Evolutionary conservation across 1,140 invertebrate genomes (phyloP).

Genomic region (Condylostylus longicornis): DNA sequence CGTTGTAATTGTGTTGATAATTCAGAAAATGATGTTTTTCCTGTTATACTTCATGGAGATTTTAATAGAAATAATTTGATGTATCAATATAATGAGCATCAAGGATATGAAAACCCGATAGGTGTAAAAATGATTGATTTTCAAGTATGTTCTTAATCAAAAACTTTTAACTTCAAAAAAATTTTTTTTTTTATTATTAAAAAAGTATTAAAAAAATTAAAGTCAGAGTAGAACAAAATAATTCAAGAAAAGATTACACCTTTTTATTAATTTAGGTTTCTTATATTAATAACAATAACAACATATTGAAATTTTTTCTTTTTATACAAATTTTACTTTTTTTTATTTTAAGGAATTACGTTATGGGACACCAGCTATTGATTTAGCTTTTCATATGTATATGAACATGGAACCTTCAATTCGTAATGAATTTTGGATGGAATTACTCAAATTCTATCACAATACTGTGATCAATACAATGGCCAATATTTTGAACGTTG

Average conservation of each 20-base stretch:
- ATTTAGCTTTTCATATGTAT: slow-evolving; percentile 26
- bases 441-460: slow-evolving; percentile 9
- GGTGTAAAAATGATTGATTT: slow-evolving; percentile 26
- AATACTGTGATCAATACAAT: slow-evolving; percentile 4
- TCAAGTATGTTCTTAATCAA: slow-evolving; percentile 9
- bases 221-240: too few relatives aligned
- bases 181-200: background rate
- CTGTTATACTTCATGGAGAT: slow-evolving; percentile 25
- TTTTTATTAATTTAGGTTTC: too few relatives aligned
- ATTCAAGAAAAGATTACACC: too few relatives aligned
- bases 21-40: slow-evolving; percentile 14
- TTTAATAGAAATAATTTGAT: slow-evolving; percentile 30
- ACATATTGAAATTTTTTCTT: background rate
- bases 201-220: too few relatives aligned
- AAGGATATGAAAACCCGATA: slow-evolving; percentile 6
- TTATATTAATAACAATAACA: too few relatives aligned
- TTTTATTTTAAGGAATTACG: slow-evolving; percentile 16
- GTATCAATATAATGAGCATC: slow-evolving; percentile 14
- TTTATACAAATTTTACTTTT: background rate
- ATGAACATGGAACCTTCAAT: slow-evolving; percentile 17
- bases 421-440: slow-evolving; percentile 8
- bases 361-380: slow-evolving; percentile 19
- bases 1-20: slow-evolving; percentile 8
- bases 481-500: background rate
- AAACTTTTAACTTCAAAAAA: slow-evolving; percentile 1